Evolutionary conservation across 2,888 invertebrate species (phyloP), one percentile per base, ranked within the genome.

Genomic region (Rambutsinella grinnellia): DNA sequence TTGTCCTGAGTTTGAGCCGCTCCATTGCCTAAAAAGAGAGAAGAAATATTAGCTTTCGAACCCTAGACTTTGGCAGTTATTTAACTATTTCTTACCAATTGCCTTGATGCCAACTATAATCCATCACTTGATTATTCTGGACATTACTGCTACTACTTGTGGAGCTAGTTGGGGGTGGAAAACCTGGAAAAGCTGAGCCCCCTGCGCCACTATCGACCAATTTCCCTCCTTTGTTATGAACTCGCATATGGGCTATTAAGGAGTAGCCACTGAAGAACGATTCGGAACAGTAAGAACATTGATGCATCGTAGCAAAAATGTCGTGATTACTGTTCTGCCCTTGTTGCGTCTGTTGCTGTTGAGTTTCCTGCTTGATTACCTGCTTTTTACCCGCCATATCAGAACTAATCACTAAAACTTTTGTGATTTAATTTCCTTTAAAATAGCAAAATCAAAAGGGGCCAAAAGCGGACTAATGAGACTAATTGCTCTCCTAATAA

Each of bases 201-300:
- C 54, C 54, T 36, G 36, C 78, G 2, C 76, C 76, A 46, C 57
- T 62, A 54, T 75, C 75, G 56, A 75, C 17, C 28, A 68, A 23
- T 28, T 57, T 68, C 8, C 72, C 58, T 23, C 74, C 78, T 53
- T 77, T 79, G 44, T 77, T 79, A 56, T 79, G 79, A 53, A 79
- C 63, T 46, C 79, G 65, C 79, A 79, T 79, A 27, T 79, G 79
- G 21, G 79, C 66, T 19, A 80, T 75, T 23, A 80, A 71, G 28
- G 80, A 80, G 76, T 80, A 80, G 23, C 78, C 76, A 76, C 80
- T 80, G 78, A 80, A 80, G 56, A 80, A 80, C 10, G 77, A 78
- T 66, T 80, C 80, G 47, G 80, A 72, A 21, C 80, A 80, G 69
- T 80, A 78, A 44, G 65, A 58, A 57, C 80, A 80, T 57, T 80